Evolutionary conservation across 2,113 vertebrate genomes (phyloP).

Genomic region (Centropus unirufus): DNA sequence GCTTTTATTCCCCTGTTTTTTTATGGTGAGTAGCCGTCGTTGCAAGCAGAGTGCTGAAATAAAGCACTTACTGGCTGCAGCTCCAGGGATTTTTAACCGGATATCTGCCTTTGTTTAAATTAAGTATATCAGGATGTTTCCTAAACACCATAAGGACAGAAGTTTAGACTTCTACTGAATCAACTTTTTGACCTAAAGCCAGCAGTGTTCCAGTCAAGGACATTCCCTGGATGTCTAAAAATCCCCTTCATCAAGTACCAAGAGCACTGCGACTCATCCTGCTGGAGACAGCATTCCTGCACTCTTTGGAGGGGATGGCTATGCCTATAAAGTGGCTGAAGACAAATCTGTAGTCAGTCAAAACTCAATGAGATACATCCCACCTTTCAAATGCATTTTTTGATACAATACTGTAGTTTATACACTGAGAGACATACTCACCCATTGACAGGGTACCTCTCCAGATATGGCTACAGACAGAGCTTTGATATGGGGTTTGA

Average conservation of each 20-base stretch:
- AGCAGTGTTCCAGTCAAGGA: conserved; percentile 24
- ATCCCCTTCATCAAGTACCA: background rate
- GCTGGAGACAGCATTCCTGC: background rate
- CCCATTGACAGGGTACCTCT: background rate
- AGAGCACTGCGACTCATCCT: background rate
- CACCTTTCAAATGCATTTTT: background rate
- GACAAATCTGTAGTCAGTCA: background rate
- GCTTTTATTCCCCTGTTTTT: background rate
- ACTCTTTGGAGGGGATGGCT: background rate
- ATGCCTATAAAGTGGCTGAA: background rate
- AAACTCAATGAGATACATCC: background rate
- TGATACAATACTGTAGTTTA: background rate
- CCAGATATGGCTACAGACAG: background rate
- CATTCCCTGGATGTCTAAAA: background rate
- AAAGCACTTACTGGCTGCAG: conserved; percentile 51
- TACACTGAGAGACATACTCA: background rate
- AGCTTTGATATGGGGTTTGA: accelerated
- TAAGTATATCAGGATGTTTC: conserved; percentile 67
- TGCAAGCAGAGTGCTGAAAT: conserved; percentile 55
- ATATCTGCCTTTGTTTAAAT: conserved; percentile 71
- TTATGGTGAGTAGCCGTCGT: background rate
- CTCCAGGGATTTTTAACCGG: conserved; percentile 60
- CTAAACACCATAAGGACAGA: conserved; percentile 58
- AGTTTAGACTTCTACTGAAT: conserved; percentile 57
- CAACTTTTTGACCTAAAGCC: conserved; percentile 56